Evolutionary conservation across 1,140 invertebrate species (phyloP).

Genomic region (Lerema accius): DNA sequence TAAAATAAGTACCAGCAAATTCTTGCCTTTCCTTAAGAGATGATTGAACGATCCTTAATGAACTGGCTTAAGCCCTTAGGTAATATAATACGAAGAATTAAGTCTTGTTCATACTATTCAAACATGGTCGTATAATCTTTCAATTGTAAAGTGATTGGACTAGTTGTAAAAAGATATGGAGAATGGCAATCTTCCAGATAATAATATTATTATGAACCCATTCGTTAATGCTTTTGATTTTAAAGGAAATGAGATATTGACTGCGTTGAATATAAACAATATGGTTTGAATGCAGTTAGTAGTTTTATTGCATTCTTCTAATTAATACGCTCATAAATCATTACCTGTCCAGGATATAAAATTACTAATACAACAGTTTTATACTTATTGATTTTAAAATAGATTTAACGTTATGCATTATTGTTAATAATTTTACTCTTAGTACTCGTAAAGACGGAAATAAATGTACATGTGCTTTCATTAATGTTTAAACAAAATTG

Average conservation of each 20-base stretch:
- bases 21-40: slow-evolving; percentile 62
- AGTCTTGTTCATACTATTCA: slow-evolving; percentile 57
- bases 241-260: slow-evolving; percentile 24
- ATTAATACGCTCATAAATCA: neutral
- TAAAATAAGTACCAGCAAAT: slow-evolving; percentile 47
- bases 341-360: no score
- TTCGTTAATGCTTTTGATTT: slow-evolving; percentile 13
- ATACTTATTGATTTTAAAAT: no score
- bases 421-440: no score
- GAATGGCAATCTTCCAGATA: slow-evolving; percentile 34
- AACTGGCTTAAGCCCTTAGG: slow-evolving; percentile 69
- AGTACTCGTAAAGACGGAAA: no score
- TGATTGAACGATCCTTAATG: slow-evolving; percentile 73
- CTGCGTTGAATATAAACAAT: slow-evolving; percentile 26
- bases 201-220: slow-evolving; percentile 22
- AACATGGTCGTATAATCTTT: slow-evolving; percentile 53
- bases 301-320: slow-evolving; percentile 1
- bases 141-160: slow-evolving; percentile 49
- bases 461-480: no score
- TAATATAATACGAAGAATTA: slow-evolving; percentile 68
- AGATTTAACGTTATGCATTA: no score
- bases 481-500: no score
- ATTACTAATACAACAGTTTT: no score
- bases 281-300: slow-evolving; percentile 1
- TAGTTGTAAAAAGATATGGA: slow-evolving; percentile 48